Evolutionary conservation across 2,797 vertebrate species (phyloP).

Genomic region (Cuculus canorus): DNA sequence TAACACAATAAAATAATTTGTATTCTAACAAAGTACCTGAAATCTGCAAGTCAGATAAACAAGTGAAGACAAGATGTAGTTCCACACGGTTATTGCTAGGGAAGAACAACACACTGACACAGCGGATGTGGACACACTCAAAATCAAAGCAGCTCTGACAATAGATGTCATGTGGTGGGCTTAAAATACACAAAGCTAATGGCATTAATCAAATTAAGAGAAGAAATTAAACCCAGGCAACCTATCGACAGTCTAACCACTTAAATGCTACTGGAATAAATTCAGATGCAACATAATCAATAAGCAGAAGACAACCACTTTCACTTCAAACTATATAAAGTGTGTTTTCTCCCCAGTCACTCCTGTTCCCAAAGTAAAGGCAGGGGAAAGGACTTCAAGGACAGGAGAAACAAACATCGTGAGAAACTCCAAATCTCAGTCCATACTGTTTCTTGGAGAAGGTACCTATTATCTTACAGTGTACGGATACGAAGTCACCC

Average conservation of each 20-base stretch:
- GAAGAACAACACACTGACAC: too few relatives aligned
- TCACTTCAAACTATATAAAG: background rate
- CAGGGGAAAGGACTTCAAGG: background rate
- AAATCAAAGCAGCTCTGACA: slow-evolving; percentile 13
- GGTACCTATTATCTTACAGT: fast-evolving
- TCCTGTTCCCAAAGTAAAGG: background rate
- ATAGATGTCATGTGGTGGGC: background rate
- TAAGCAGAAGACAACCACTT: background rate
- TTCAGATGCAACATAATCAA: background rate
- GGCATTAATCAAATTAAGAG: slow-evolving; percentile 31
- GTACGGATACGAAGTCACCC: fast-evolving
- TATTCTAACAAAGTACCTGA: background rate
- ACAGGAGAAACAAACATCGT: fast-evolving
- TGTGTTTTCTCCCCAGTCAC: background rate
- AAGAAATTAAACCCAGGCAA: slow-evolving; percentile 28
- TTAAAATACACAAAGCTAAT: slow-evolving; percentile 26
- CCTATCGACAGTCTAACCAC: background rate
- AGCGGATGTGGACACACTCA: background rate
- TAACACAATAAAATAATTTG: background rate
- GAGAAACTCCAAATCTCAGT: background rate
- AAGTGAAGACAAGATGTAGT: background rate
- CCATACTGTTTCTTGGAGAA: background rate
- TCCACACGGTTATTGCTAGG: background rate
- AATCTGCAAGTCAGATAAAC: background rate
- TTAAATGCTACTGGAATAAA: background rate